A percentile compares a stretch with the other conserved stretches of the same genome.
These are phyloP conservation scores for Synanceia verrucosa DNA, from an alignment of 2,797 vertebrate species.

Conservation along the genomic window DNA sequence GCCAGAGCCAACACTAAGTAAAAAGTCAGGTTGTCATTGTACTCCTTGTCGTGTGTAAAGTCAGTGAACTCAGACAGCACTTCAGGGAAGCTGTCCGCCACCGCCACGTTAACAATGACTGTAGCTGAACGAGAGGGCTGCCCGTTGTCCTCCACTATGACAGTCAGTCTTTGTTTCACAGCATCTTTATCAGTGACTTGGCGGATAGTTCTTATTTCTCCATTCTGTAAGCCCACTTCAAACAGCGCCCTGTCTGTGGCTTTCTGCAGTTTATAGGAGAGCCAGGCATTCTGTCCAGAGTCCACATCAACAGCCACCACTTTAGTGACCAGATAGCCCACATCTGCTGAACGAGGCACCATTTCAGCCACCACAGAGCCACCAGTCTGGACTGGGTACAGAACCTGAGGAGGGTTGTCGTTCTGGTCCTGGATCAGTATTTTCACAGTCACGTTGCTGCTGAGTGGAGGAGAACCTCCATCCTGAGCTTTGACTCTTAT, in stretches of 20 bases:
- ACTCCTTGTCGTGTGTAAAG: conserved; percentile 39
- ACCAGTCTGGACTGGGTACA: conserved; percentile 80
- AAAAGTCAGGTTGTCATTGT: conserved; percentile 38
- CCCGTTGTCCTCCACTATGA: conserved; percentile 80
- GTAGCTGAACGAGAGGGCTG: conserved; percentile 36
- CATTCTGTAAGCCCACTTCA: conserved; percentile 77
- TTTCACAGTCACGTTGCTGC: conserved; percentile 53
- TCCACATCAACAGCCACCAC: conserved; percentile 86
- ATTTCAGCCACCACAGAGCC: conserved; percentile 84
- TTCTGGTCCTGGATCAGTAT: conserved; percentile 68
- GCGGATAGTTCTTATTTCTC: conserved; percentile 76
- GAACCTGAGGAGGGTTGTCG: conserved; percentile 42
- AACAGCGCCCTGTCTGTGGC: conserved; percentile 76
- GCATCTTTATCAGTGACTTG: conserved; percentile 72
- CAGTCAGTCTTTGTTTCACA: conserved; percentile 74
- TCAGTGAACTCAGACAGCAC: conserved; percentile 41
- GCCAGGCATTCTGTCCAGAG: conserved; percentile 85
- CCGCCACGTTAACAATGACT: conserved; percentile 35
- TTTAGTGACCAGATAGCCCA: conserved; percentile 87
- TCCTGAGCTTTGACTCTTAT: conserved; percentile 57
- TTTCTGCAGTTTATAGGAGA: conserved; percentile 80
- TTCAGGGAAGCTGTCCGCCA: conserved; percentile 43
- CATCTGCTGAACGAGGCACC: conserved; percentile 83
- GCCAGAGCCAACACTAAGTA: conserved; percentile 39
- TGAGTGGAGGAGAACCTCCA: conserved; percentile 65